A percentile compares a stretch with the other conserved stretches of the same genome.
These are phyloP conservation scores for Carposina sasakii DNA, from an alignment of 1,140 invertebrate species.

Conservation along the genomic window DNA sequence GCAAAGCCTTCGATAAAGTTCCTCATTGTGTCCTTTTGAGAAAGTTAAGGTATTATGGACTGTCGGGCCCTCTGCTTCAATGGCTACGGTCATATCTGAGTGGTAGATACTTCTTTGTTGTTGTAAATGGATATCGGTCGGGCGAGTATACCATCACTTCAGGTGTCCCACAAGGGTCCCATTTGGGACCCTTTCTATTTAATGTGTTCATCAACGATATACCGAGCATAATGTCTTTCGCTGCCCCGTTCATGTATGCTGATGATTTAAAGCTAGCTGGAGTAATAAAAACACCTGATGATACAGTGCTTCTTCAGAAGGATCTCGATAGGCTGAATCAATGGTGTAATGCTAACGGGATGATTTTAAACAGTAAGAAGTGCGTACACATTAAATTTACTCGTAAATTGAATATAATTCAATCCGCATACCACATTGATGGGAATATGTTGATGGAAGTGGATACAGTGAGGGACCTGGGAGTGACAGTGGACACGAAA, in stretches of 20 bases:
- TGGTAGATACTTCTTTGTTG: background rate
- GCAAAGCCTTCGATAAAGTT: background rate
- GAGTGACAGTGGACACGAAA: background rate
- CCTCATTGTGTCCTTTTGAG: background rate
- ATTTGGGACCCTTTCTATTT: background rate
- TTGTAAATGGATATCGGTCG: background rate
- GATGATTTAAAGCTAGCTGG: background rate
- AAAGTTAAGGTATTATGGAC: background rate
- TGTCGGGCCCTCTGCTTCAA: background rate
- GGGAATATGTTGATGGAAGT: background rate
- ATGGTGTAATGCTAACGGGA: background rate
- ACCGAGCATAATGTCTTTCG: background rate
- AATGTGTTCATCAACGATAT: background rate
- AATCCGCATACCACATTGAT: background rate
- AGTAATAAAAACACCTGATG: background rate
- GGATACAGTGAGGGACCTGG: background rate
- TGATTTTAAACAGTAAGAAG: background rate
- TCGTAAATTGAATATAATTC: background rate
- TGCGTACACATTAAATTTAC: background rate
- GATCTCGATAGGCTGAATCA: background rate
- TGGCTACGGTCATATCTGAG: background rate
- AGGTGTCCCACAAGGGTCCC: background rate
- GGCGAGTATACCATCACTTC: background rate
- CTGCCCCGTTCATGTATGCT: background rate
- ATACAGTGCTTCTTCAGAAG: background rate